Conservation (phyloP, 2,113 vertebrate genomes). For the Psephotus haematonotus region DNA sequence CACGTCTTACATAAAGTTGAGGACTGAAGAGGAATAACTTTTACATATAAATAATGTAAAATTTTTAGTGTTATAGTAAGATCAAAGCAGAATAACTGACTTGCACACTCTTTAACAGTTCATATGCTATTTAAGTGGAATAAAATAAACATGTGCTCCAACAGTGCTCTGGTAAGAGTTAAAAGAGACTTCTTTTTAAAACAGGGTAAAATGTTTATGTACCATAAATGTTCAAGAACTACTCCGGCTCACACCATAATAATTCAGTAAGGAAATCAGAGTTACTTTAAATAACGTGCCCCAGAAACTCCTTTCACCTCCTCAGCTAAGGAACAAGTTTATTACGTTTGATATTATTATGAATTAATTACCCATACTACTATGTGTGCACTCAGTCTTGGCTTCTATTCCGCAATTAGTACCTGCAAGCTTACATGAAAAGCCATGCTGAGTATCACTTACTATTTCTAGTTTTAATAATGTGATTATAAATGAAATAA, state of each 20-base stretch:
- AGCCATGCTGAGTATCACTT: neutral
- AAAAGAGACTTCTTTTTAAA: neutral
- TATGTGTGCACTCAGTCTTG: neutral
- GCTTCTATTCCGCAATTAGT: neutral
- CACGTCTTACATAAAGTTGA: neutral
- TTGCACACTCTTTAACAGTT: neutral
- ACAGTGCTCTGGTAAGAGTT: neutral
- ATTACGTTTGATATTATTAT: neutral
- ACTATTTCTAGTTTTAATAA: neutral
- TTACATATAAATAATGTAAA: neutral
- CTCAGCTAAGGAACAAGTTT: neutral
- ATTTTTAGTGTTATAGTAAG: neutral
- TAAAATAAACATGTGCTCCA: neutral
- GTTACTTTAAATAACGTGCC: neutral
- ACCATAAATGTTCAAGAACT: neutral
- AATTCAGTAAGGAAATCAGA: neutral
- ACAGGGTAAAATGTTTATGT: neutral
- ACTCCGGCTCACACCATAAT: neutral
- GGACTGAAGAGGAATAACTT: neutral
- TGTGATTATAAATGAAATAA: neutral
- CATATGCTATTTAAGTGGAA: neutral
- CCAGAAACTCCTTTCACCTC: neutral
- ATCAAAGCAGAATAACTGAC: neutral
- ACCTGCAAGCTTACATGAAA: neutral
- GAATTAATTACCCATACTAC: neutral